Evolutionary conservation across 2,888 invertebrate species (phyloP), one percentile per base, ranked within the genome.

Genomic region (Mesopsocus fuscifrons): DNA sequence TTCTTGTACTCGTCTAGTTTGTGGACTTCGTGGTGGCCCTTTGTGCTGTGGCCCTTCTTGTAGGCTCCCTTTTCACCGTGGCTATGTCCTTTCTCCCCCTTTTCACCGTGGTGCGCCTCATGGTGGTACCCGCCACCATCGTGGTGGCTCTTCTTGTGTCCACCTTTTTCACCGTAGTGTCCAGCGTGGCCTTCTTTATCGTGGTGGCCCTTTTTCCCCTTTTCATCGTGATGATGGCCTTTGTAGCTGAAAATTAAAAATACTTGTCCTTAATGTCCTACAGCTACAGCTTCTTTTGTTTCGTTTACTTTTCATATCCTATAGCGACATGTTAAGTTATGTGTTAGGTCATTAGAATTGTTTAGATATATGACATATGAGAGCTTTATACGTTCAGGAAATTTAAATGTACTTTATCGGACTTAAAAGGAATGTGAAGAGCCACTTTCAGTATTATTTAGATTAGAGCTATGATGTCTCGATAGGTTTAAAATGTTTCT

Each of bases 1-100:
- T 85, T 85, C 57, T 83, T 81, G 61, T 73, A 82, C 60, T 85
- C 85, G 59, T 87, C 82, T 47, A 80, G 61, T 55, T 87, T 85
- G 61, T 87, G 82, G 5, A 84, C 69, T 57, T 83, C 78, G 57
- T 87, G 85, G 50, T 82, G 80, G 45, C 87, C 84, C 59, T 85
- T 81, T 50, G 83, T 85, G 48, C 77, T 77, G 61, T 85, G 84
- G 0, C 85, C 85, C 55, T 85, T 85, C 48, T 80, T 79, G 59
- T 77, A 84, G 50, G 74, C 72, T 8, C 83, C 83, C 47, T 73
- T 71, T 52, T 74, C 74, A 50, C 66, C 71, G 53, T 69, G 73
- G 52, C 71, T 72, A 53, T 72, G 72, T 0, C 72, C 74, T 49
- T 74, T 74, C 51, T 73, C 73, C 6, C 74, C 75, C 49, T 76